phyloP scores from a whole-genome alignment of 2,888 invertebrate species.

The Tridacna gigas region DNA sequence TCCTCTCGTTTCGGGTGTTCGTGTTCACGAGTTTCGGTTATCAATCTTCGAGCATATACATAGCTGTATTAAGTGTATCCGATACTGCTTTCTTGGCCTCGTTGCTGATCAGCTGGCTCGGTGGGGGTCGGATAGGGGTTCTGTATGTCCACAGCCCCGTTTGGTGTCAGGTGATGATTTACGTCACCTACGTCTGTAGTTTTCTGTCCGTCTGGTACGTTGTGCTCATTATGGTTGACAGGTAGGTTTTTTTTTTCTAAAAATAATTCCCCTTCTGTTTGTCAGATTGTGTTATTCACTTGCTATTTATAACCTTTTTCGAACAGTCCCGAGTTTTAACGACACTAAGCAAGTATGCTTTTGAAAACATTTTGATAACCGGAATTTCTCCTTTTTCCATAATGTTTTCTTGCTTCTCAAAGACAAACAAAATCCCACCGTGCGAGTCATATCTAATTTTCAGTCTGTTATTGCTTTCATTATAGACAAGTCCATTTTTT shows the following conservation, averaged over 20 bases:
- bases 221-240: conserved; percentile 93
- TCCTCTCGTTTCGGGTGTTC: conserved; percentile 91
- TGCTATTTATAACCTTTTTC: too few species aligned
- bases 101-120: conserved; percentile 85
- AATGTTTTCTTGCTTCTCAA: too few species aligned
- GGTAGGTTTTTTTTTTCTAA: conserved; percentile 88
- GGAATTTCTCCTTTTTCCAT: too few species aligned
- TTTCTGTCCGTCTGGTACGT: conserved; percentile 94
- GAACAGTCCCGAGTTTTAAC: too few species aligned
- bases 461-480: too few species aligned
- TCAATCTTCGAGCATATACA: conserved; percentile 91
- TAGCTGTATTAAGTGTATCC: conserved; percentile 91
- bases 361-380: too few species aligned
- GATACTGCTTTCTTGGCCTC: conserved; percentile 91
- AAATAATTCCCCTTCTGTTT: too few species aligned
- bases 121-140: conserved; percentile 57
- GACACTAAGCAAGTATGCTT: too few species aligned
- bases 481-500: too few species aligned
- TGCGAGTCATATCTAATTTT: too few species aligned
- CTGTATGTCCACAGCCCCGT: conserved; percentile 15
- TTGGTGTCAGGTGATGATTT: conserved; percentile 68
- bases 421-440: too few species aligned
- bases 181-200: conserved; percentile 88
- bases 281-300: too few species aligned
- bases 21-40: conserved; percentile 89